Evolutionary conservation across 2,888 invertebrate species (phyloP), one percentile per base, ranked within the genome.

Genomic region (Dasypogon diadema): DNA sequence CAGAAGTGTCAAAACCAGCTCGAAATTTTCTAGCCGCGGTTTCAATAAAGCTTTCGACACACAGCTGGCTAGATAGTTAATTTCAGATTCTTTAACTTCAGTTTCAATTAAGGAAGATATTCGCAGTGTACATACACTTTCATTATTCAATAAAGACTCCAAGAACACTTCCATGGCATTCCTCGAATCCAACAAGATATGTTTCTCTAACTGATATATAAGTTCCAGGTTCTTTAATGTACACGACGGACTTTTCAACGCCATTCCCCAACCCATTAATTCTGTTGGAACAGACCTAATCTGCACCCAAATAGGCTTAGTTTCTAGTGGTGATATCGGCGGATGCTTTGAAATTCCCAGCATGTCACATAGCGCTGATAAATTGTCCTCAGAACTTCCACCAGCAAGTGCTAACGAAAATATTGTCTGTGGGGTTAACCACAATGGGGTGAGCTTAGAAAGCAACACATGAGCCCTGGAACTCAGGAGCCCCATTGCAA

Each of bases 331-430:
- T 6, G 86, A 86, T 5, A 85, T 86, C 5, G 87, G 85, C 8
- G 87, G 86, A 24, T 86, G 85, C 42, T 86, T 86, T 2, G 87
- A 82, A 75, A 85, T 87, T 1, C 88, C 87, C 21, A 88, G 82
- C 70, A 88, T 83, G 78, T 87, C 83, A 80, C 88, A 88, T 30
- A 89, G 86, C 10, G 89, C 88, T 2, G 87, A 85, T 56, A 88
- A 85, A 80, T 89, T 89, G 5, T 86, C 86, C 75, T 88, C 88
- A 12, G 87, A 87, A 18, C 87, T 86, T 1, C 89, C 89, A 8
- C 88, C 88, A n/a, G 88, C 87, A 77, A 88, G 84, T 12, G 89
- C 84, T 75, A 89, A 81, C 2, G 87, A 86, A 80, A 89, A 88
- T 2, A 89, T 85, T 48, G 87, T 87, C 77, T 88, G 85, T 1